Percentiles rank a stretch among this genome's conserved stretches.
These are phyloP conservation scores for Ochropleura leucogaster DNA, from an alignment of 2,888 invertebrate genomes.

Conservation along the genomic window DNA sequence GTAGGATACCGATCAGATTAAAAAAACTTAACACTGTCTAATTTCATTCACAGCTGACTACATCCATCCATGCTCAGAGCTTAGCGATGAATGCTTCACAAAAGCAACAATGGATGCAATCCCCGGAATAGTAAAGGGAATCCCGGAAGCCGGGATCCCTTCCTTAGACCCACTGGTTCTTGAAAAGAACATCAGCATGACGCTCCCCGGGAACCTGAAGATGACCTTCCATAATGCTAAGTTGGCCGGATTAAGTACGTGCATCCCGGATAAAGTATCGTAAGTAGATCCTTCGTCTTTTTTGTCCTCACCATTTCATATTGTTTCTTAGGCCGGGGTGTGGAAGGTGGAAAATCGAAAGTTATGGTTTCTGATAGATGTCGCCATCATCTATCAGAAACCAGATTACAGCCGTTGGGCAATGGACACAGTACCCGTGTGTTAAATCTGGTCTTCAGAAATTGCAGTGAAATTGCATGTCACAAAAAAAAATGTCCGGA, in stretches of 20 bases:
- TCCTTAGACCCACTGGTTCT: conserved; percentile 82
- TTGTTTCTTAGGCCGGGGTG: neutral
- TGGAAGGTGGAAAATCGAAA: too few species aligned
- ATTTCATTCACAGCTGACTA: conserved; percentile 79
- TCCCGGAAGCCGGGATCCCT: conserved; percentile 85
- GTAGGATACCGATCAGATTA: too few species aligned
- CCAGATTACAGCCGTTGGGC: neutral
- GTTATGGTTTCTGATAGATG: neutral
- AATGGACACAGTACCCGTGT: neutral
- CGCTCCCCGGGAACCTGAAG: conserved; percentile 84
- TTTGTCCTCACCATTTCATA: neutral
- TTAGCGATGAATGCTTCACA: conserved; percentile 87
- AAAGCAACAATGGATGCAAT: conserved; percentile 85
- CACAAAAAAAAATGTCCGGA: neutral
- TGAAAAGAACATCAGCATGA: conserved; percentile 85
- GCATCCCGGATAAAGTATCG: conserved; percentile 87
- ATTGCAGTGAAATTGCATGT: too few species aligned
- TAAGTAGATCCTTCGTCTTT: conserved; percentile 71
- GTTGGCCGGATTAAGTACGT: conserved; percentile 81
- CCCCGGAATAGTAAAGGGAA: conserved; percentile 85
- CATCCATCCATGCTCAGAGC: conserved; percentile 85
- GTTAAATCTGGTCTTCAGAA: too few species aligned
- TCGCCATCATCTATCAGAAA: neutral
- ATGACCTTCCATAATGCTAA: conserved; percentile 88
- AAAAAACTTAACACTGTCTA: neutral